These are phyloP conservation scores for Borostomias antarcticus DNA, from an alignment of 2,797 vertebrate species.

Conservation along the genomic window DNA sequence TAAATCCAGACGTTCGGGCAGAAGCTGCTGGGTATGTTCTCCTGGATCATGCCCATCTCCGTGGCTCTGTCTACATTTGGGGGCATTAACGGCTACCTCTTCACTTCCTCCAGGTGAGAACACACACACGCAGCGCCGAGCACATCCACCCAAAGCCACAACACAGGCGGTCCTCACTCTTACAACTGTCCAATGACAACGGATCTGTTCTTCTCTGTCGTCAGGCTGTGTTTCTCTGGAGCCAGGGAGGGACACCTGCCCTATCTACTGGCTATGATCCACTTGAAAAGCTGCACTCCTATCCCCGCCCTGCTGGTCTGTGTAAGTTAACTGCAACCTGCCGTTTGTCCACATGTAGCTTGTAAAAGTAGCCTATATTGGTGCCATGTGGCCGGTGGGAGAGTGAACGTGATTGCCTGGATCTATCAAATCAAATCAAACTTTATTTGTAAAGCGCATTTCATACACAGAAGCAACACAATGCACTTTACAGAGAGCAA, in stretches of 20 bases:
- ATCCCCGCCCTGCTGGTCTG: slow-evolving; percentile 94
- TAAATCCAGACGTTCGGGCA: slow-evolving; percentile 89
- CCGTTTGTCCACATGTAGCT: no score
- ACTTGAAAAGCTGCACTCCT: slow-evolving; percentile 88
- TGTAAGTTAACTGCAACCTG: slow-evolving; percentile 84
- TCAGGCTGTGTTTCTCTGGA: slow-evolving; percentile 93
- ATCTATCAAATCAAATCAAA: no score
- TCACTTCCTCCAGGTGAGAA: slow-evolving; percentile 91
- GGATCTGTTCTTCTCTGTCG: background rate
- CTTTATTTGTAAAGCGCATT: no score
- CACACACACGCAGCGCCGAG: no score
- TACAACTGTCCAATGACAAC: background rate
- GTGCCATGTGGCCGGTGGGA: no score
- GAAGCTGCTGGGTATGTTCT: slow-evolving; percentile 93
- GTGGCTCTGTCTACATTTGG: slow-evolving; percentile 96
- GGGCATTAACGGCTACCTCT: slow-evolving; percentile 97
- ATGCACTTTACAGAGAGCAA: no score
- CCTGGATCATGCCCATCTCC: slow-evolving; percentile 94
- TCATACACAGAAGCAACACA: no score
- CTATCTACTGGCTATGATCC: slow-evolving; percentile 94
- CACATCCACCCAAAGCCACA: no score
- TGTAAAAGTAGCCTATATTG: no score
- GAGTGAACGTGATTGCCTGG: no score
- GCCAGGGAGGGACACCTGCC: slow-evolving; percentile 95
- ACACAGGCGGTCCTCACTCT: background rate